Percentiles rank a stretch among this genome's conserved stretches.
Evolutionary conservation across 2,797 vertebrate genomes (phyloP).

Genomic region (Silurus lanzhouensis): DNA sequence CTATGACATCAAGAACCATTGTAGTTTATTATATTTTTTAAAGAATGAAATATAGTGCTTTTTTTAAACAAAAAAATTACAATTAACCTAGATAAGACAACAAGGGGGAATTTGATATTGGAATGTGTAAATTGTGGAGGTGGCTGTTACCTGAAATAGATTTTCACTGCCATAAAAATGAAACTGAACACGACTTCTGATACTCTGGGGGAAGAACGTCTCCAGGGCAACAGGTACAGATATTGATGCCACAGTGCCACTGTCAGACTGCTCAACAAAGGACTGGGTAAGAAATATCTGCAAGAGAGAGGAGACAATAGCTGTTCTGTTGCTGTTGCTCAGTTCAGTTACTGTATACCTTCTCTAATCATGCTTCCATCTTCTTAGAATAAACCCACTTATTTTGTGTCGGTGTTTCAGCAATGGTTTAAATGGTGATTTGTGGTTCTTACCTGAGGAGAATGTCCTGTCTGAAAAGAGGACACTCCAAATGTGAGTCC

Average conservation of each 20-base stretch:
- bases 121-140: not conserved
- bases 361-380: not conserved
- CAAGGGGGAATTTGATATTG: not conserved
- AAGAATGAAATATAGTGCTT: not conserved
- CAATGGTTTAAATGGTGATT: not conserved
- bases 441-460: slow-evolving; percentile 74
- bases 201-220: slow-evolving; percentile 62
- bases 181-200: slow-evolving; percentile 82
- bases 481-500: slow-evolving; percentile 81
- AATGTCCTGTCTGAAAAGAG: slow-evolving; percentile 59
- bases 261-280: slow-evolving; percentile 60
- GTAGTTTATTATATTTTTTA: not conserved
- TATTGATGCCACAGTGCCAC: slow-evolving; percentile 71
- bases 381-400: not conserved
- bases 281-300: slow-evolving; percentile 74
- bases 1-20: not conserved
- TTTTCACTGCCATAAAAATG: slow-evolving; percentile 80
- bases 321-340: not conserved
- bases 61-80: not conserved
- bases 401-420: not conserved
- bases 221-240: slow-evolving; percentile 77
- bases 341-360: not conserved
- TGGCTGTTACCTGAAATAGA: slow-evolving; percentile 79
- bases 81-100: not conserved
- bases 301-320: slow-evolving; percentile 43